These are phyloP conservation scores for Plagiodera versicolora DNA, from an alignment of 2,888 invertebrate genomes.

Conservation along the genomic window DNA sequence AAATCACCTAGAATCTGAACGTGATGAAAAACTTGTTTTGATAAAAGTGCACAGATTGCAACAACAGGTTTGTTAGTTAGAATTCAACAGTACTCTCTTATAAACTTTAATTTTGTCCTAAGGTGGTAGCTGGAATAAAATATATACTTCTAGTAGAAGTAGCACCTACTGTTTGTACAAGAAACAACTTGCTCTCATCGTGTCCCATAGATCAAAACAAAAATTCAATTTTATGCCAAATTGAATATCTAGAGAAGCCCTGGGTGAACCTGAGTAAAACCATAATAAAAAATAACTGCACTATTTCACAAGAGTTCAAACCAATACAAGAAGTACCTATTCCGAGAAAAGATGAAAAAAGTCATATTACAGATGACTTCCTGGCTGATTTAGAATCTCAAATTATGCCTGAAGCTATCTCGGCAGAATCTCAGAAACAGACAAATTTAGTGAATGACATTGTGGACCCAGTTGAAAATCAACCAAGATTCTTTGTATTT, in stretches of 20 bases:
- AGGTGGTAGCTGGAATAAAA: slow-evolving; percentile 65
- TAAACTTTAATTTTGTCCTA: no score
- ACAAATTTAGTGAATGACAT: not conserved
- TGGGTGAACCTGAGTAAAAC: slow-evolving; percentile 67
- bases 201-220: slow-evolving; percentile 50
- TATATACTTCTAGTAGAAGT: slow-evolving; percentile 61
- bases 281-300: slow-evolving; percentile 68
- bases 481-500: not conserved
- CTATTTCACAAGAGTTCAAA: slow-evolving; percentile 59
- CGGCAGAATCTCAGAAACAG: not conserved
- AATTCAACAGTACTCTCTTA: no score
- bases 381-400: slow-evolving; percentile 49
- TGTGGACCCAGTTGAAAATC: not conserved
- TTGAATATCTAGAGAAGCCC: slow-evolving; percentile 67
- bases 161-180: slow-evolving; percentile 47
- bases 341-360: slow-evolving; percentile 16
- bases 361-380: slow-evolving; percentile 41
- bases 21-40: slow-evolving; percentile 51
- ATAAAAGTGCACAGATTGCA: slow-evolving; percentile 58
- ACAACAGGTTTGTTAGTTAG: slow-evolving; percentile 61
- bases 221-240: slow-evolving; percentile 56
- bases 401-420: slow-evolving; percentile 36
- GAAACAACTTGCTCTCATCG: slow-evolving; percentile 41
- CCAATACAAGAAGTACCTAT: slow-evolving; percentile 20
- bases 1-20: slow-evolving; percentile 54